A percentile compares a stretch with the other conserved stretches of the same genome.
Conservation (phyloP, 2,113 vertebrate genomes). For the Casuarius casuarius region DNA sequence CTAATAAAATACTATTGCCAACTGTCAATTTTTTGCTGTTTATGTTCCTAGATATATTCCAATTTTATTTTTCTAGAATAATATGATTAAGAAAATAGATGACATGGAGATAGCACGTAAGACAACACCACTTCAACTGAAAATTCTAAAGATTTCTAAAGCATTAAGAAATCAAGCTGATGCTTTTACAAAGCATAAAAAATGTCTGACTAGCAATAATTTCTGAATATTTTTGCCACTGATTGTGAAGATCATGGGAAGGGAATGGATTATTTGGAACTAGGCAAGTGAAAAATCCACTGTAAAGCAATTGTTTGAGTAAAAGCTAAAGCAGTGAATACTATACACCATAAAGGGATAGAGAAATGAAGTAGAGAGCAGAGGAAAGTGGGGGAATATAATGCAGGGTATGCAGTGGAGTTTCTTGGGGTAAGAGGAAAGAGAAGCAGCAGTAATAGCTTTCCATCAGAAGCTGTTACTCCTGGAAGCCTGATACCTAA, state of each 20-base stretch:
- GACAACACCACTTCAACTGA: not conserved
- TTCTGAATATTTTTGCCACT: not conserved
- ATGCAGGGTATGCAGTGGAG: not conserved
- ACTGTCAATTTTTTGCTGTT: conserved; percentile 49
- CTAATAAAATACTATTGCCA: conserved; percentile 59
- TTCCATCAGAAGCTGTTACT: conserved; percentile 35
- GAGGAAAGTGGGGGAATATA: not conserved
- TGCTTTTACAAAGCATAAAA: not conserved
- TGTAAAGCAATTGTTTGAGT: not conserved
- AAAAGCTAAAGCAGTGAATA: not conserved
- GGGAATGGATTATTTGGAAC: not conserved
- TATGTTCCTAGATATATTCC: not conserved
- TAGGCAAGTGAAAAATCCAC: not conserved
- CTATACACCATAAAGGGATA: not conserved
- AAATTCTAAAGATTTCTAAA: conserved; percentile 5
- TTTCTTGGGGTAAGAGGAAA: conserved; percentile 6
- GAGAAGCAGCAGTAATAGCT: conserved; percentile 13
- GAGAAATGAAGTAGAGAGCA: not conserved
- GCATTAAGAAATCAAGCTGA: not conserved
- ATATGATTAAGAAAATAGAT: conserved; percentile 13
- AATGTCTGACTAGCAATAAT: not conserved
- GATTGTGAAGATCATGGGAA: not conserved
- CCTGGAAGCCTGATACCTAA: conserved; percentile 39
- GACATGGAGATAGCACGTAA: not conserved
- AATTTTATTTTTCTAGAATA: conserved; percentile 21